Percentiles rank a stretch among this genome's conserved stretches.
Conservation (phyloP, 2,888 invertebrate species). For the Caenorhabditis wallacei region DNA sequence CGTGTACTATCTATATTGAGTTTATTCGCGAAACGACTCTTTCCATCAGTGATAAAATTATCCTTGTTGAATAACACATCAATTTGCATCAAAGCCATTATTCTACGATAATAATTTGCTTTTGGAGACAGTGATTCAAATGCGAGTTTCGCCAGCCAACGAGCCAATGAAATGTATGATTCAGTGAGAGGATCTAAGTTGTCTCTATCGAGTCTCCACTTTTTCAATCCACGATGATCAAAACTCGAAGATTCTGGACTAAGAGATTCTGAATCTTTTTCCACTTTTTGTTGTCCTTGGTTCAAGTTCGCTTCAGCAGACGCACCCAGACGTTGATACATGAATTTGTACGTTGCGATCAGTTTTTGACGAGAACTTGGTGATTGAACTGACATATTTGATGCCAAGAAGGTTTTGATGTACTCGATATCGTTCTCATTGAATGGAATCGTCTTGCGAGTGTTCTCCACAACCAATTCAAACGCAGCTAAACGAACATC, state of each 20-base stretch:
- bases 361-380: slow-evolving; percentile 68
- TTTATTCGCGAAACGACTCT: slow-evolving; percentile 54
- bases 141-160: slow-evolving; percentile 46
- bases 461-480: slow-evolving; percentile 68
- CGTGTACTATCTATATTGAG: slow-evolving; percentile 53
- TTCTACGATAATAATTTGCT: slow-evolving; percentile 69
- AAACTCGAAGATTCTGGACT: slow-evolving; percentile 28
- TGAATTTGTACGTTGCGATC: slow-evolving; percentile 63
- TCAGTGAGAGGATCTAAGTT: slow-evolving; percentile 21
- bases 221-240: slow-evolving; percentile 8
- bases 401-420: slow-evolving; percentile 64
- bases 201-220: slow-evolving; percentile 1
- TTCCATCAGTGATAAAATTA: slow-evolving; percentile 51
- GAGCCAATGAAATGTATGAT: slow-evolving; percentile 27
- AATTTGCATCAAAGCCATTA: slow-evolving; percentile 69
- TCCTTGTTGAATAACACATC: slow-evolving; percentile 62
- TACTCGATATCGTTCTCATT: slow-evolving; percentile 57
- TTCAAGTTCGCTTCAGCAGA: slow-evolving; percentile 34
- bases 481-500: slow-evolving; percentile 69
- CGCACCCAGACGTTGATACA: slow-evolving; percentile 50
- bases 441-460: slow-evolving; percentile 60
- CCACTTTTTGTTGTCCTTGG: neutral
- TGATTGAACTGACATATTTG: slow-evolving; percentile 68
- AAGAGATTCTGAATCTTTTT: slow-evolving; percentile 10
- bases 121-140: slow-evolving; percentile 63